Conservation (phyloP, 1,140 invertebrate species). For the Calosoma granatense region DNA sequence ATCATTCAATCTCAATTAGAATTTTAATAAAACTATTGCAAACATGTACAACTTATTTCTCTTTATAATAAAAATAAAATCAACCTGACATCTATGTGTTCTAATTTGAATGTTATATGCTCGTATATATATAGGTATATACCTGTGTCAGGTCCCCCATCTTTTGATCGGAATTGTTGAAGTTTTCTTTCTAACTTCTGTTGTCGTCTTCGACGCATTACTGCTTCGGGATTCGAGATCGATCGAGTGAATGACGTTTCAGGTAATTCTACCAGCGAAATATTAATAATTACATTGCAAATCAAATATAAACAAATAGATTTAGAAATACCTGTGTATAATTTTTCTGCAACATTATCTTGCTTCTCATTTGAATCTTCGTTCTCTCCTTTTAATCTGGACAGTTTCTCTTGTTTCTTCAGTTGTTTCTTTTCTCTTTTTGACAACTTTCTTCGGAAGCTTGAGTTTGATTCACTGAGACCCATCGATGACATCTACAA, state of each 20-base stretch:
- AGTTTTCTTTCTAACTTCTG: conserved; percentile 95
- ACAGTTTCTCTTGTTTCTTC: conserved; percentile 93
- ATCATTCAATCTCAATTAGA: too few species aligned
- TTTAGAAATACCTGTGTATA: conserved; percentile 64
- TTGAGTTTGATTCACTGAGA: conserved; percentile 48
- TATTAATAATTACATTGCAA: conserved; percentile 21
- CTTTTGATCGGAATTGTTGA: conserved; percentile 88
- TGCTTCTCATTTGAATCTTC: conserved; percentile 61
- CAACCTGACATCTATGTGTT: too few species aligned
- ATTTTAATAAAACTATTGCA: too few species aligned
- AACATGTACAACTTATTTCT: too few species aligned
- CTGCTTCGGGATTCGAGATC: conserved; percentile 98
- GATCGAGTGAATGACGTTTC: conserved; percentile 97
- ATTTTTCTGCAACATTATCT: conserved; percentile 82
- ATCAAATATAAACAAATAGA: conserved; percentile 13
- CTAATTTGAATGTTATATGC: too few species aligned
- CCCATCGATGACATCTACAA: conserved; percentile 43
- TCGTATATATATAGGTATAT: too few species aligned
- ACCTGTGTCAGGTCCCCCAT: conserved; percentile 82
- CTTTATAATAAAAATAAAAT: too few species aligned
- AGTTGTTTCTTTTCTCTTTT: conserved; percentile 97
- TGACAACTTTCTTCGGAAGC: conserved; percentile 86
- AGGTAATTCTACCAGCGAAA: conserved; percentile 82
- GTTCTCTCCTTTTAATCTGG: conserved; percentile 68
- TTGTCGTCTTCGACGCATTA: conserved; percentile 93